phyloP scores from a whole-genome alignment of 2,113 vertebrate species.

The Natator depressus region DNA sequence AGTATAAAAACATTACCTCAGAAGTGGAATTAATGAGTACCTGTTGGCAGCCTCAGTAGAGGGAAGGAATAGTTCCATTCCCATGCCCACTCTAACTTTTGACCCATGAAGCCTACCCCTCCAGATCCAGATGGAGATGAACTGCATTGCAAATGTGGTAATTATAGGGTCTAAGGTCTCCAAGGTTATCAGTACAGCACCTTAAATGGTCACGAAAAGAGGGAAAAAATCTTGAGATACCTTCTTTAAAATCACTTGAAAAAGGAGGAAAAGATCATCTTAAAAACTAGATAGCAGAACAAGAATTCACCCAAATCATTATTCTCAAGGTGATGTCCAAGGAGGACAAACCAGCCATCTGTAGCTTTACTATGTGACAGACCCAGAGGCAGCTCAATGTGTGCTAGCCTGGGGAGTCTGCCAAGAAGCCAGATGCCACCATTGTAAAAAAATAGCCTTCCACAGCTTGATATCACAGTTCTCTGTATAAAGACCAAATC shows the following conservation, averaged over 20 bases:
- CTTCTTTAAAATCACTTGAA: not conserved
- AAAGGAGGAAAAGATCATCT: not conserved
- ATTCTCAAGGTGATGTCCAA: not conserved
- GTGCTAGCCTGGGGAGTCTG: not conserved
- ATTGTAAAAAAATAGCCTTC: not conserved
- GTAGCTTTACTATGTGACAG: not conserved
- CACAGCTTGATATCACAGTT: not conserved
- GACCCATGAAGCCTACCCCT: not conserved
- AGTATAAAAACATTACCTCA: not conserved
- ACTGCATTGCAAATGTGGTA: not conserved
- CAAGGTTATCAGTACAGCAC: not conserved
- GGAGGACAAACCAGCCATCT: not conserved
- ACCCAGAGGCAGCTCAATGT: not conserved
- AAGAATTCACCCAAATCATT: not conserved
- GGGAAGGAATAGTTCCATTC: not conserved
- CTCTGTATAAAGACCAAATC: not conserved
- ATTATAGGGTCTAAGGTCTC: not conserved
- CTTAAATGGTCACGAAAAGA: accelerated
- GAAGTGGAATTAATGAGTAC: not conserved
- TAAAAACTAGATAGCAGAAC: not conserved
- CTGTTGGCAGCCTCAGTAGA: not conserved
- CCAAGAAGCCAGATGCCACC: accelerated
- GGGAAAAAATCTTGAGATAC: not conserved
- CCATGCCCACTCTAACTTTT: not conserved
- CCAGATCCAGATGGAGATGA: not conserved